Evolutionary conservation across 2,113 vertebrate species (phyloP), one percentile per base, ranked within the genome.

Genomic region (Sinocyclocheilus rhinocerous): DNA sequence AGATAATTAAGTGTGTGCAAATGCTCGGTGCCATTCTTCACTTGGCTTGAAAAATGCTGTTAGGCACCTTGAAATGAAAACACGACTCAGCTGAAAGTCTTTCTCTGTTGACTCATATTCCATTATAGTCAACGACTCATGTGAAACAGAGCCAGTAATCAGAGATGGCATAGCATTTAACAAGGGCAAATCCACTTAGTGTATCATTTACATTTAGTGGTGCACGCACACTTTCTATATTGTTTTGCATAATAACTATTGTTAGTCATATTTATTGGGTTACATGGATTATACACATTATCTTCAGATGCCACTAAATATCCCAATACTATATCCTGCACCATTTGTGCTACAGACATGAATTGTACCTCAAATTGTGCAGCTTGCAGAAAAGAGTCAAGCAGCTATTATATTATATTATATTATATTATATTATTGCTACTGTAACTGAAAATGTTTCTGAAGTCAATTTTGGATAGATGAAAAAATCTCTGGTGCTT

Each of bases 31-130:
- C 6, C 36, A 9, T 26, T 45, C 22, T 22, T 42, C 70, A 6
- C 2, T 65, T 78, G n/a, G 70, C 70, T 48, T 63, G 78, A 65
- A 50, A 50, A 48, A 26, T 10, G 13, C 33, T 11, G 11, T 45
- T 29, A 29, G 26, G 36, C 4, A 48, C 59, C 57, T 76, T 65
- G 22, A 76, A 48, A 65, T 26, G 33, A 65, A 81, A 81, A 63
- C 42, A 33, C 24, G 26, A 69, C 75, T 69, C 84, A 11, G 42
- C 76, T 45, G 15, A 81, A 61, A 48, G 50, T 81, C 42, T 78
- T 39, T 67, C 75, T 69, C 52, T 52, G 16, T 59, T 79, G 65
- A n/a, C 50, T 81, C 52, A 48, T 45, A 73, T 86, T 61, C n/a
- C 36, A n/a, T 81, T 52, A 29, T 81, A 73, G 48, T 73, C 65